Conservation (phyloP, 2,113 vertebrate genomes). For the Ptyas mucosa region DNA sequence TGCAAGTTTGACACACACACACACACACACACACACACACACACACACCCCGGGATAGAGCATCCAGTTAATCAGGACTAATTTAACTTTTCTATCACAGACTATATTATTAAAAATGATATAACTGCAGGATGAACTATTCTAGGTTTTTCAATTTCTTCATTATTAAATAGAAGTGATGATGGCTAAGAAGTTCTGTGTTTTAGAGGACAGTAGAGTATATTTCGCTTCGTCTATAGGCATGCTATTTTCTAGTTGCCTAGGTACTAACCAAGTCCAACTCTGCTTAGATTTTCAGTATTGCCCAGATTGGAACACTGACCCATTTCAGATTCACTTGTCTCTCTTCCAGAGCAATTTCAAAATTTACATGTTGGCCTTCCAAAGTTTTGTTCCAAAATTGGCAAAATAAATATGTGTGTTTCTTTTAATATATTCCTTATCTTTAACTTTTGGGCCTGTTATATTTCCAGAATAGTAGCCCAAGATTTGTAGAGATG, state of each 20-base stretch:
- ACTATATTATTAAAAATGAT: neutral
- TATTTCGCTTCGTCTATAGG: neutral
- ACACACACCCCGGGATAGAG: too few relatives aligned
- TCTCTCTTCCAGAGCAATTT: neutral
- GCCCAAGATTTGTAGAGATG: conserved; percentile 77
- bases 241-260: neutral
- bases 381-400: neutral
- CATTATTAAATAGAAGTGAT: neutral
- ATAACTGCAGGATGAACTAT: neutral
- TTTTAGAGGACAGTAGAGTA: neutral
- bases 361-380: neutral
- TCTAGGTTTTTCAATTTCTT: neutral
- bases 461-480: conserved; percentile 72
- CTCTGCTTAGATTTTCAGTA: neutral
- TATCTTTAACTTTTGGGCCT: neutral
- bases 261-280: neutral
- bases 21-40: too few relatives aligned
- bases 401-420: neutral
- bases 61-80: neutral
- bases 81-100: neutral
- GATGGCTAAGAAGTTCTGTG: neutral
- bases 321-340: neutral
- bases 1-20: too few relatives aligned
- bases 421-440: neutral
- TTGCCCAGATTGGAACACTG: neutral